Conservation (phyloP, 2,113 vertebrate species). For the Lepus americanus region DNA sequence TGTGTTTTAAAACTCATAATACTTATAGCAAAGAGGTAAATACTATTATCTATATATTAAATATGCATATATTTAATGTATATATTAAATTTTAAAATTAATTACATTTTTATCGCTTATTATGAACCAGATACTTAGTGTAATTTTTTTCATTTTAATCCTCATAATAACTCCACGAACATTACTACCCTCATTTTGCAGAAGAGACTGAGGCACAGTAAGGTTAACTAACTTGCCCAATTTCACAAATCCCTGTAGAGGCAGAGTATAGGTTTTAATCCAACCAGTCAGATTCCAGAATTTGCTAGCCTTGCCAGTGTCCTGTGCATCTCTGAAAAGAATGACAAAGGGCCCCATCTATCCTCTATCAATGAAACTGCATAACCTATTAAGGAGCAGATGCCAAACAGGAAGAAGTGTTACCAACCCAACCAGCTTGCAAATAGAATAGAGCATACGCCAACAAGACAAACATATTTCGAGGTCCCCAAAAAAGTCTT, state of each 20-base stretch:
- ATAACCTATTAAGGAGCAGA: background rate
- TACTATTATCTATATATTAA: background rate
- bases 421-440: background rate
- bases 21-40: background rate
- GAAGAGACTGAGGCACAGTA: background rate
- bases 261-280: background rate
- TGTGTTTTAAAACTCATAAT: background rate
- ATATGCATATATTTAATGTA: background rate
- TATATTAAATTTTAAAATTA: background rate
- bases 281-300: background rate
- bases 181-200: background rate
- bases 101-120: background rate
- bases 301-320: background rate
- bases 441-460: background rate
- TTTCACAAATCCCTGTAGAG: constrained; percentile 35
- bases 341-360: background rate
- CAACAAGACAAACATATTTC: background rate
- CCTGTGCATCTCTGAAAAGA: background rate
- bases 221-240: background rate
- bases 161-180: background rate
- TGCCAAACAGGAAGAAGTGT: background rate
- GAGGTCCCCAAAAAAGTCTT: background rate
- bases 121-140: background rate
- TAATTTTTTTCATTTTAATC: constrained; percentile 51
- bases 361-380: background rate